Conservation (phyloP, 2,113 vertebrate genomes). For the Alexandromys fortis region DNA sequence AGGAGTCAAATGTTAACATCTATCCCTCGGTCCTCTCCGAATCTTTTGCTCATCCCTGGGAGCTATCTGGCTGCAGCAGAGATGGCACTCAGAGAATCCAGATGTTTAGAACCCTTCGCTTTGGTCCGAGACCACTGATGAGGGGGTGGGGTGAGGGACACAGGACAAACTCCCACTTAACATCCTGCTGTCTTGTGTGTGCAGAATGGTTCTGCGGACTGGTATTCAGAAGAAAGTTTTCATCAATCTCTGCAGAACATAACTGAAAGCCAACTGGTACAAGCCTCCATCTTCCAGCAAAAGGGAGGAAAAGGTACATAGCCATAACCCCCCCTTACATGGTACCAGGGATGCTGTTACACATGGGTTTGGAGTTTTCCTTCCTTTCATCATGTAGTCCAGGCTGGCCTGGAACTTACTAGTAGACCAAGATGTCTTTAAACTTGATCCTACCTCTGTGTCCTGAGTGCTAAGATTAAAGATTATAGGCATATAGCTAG, state of each 20-base stretch:
- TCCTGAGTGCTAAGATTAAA: neutral
- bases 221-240: constrained; percentile 84
- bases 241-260: constrained; percentile 80
- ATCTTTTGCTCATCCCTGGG: neutral
- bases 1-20: neutral
- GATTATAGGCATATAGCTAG: neutral
- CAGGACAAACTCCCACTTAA: constrained; percentile 28
- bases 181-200: constrained; percentile 59
- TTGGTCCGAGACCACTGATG: neutral
- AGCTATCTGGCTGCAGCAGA: neutral
- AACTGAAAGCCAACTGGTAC: constrained; percentile 85
- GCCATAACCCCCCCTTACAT: neutral
- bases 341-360: neutral
- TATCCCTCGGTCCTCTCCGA: neutral
- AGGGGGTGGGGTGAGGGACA: neutral
- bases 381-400: neutral
- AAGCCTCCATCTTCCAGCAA: constrained; percentile 84
- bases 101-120: neutral
- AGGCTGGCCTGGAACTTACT: neutral
- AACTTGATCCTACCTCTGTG: neutral
- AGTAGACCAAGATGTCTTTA: neutral
- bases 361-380: neutral
- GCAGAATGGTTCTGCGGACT: constrained; percentile 85
- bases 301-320: constrained; percentile 91
- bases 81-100: neutral